A percentile compares a stretch with the other conserved stretches of the same genome.
Evolutionary conservation across 2,888 invertebrate species (phyloP).

Genomic region (Eupithecia exiguata): DNA sequence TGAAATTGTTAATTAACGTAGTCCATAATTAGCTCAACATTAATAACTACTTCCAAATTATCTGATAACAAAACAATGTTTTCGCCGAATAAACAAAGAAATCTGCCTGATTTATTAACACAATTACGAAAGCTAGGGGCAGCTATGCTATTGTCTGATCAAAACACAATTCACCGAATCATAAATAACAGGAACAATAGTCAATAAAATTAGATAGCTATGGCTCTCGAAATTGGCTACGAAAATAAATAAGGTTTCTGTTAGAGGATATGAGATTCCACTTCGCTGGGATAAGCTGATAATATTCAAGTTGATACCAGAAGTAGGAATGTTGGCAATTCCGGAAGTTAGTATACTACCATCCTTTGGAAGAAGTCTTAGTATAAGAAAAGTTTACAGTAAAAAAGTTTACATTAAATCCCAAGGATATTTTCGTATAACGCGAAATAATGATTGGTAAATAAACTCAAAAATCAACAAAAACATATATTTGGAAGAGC

Average conservation of each 20-base stretch:
- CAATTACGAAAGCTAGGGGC: slow-evolving; percentile 71
- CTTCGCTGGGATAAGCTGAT: slow-evolving; percentile 59
- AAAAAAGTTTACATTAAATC: too few species aligned
- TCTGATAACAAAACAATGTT: slow-evolving; percentile 34
- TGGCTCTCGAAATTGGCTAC: slow-evolving; percentile 59
- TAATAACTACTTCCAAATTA: slow-evolving; percentile 20
- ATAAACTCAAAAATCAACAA: too few species aligned
- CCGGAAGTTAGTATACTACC: neutral
- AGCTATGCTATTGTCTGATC: slow-evolving; percentile 73
- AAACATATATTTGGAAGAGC: too few species aligned
- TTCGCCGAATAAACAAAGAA: slow-evolving; percentile 60
- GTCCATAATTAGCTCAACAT: slow-evolving; percentile 12
- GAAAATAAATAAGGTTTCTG: slow-evolving; percentile 67
- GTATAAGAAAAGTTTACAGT: neutral
- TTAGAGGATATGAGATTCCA: slow-evolving; percentile 58
- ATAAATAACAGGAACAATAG: slow-evolving; percentile 80
- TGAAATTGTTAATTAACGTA: neutral
- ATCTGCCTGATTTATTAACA: slow-evolving; percentile 75
- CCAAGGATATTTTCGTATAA: too few species aligned
- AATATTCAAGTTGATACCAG: slow-evolving; percentile 52
- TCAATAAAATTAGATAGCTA: slow-evolving; percentile 76
- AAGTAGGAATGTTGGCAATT: slow-evolving; percentile 35
- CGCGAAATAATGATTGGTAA: too few species aligned
- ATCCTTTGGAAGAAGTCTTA: neutral
- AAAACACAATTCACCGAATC: slow-evolving; percentile 75